These are phyloP conservation scores for Prostheceraeus crozeri DNA, from an alignment of 2,888 invertebrate species.

Conservation along the genomic window DNA sequence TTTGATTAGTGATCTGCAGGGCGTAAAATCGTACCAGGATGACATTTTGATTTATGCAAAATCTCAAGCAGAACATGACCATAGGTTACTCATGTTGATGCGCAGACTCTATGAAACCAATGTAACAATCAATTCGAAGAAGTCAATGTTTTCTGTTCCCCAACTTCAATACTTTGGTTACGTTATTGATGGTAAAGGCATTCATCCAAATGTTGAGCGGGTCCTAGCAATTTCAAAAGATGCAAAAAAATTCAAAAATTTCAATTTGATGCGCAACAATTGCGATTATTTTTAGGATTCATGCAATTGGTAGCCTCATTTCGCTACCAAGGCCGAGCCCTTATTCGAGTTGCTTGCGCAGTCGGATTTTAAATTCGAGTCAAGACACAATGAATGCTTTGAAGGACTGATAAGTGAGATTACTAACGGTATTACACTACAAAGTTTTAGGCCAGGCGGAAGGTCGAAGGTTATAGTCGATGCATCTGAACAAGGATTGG, in stretches of 20 bases:
- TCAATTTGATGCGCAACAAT: neutral
- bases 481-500: neutral
- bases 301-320: neutral
- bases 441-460: neutral
- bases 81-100: too few species aligned
- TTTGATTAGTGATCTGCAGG: neutral
- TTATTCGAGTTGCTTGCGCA: neutral
- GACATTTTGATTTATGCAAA: neutral
- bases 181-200: neutral
- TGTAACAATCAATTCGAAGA: neutral
- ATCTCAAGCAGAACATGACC: too few species aligned
- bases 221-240: neutral
- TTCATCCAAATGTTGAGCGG: neutral
- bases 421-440: neutral
- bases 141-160: neutral
- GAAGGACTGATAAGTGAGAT: neutral
- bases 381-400: neutral
- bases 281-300: neutral
- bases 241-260: too few species aligned
- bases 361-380: neutral
- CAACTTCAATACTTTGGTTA: neutral
- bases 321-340: slow-evolving; percentile 3
- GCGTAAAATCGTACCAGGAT: neutral
- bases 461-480: neutral
- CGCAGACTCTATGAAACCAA: too few species aligned